A percentile compares a stretch with the other conserved stretches of the same genome.
phyloP scores from a whole-genome alignment of 1,140 invertebrate genomes.

The Ylistrum balloti region DNA sequence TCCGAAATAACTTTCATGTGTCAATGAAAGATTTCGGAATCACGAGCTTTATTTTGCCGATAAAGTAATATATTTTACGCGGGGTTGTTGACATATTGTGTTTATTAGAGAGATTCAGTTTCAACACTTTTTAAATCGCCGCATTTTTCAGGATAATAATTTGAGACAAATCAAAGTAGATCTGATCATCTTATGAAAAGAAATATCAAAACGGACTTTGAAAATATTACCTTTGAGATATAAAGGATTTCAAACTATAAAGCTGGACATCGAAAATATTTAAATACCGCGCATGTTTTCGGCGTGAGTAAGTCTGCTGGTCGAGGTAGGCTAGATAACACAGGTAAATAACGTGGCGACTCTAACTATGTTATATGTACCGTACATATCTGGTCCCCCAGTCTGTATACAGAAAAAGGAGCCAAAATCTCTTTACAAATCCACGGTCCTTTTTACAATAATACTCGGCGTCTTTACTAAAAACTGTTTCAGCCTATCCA shows the following conservation, averaged over 20 bases:
- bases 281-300: constrained; percentile 18
- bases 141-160: background rate
- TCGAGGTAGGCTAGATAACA: no score
- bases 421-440: no score
- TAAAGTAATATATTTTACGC: background rate
- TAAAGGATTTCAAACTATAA: background rate
- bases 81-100: background rate
- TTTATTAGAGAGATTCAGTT: background rate
- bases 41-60: background rate
- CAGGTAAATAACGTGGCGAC: background rate
- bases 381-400: no score
- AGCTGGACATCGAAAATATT: constrained; percentile 5
- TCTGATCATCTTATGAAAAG: background rate
- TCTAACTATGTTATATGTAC: background rate
- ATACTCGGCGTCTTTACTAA: no score
- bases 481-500: no score
- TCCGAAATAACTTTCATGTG: background rate
- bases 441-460: no score
- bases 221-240: background rate
- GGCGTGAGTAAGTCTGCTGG: background rate
- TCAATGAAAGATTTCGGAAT: background rate
- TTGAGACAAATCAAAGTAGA: background rate
- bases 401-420: no score
- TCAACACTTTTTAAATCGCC: background rate
- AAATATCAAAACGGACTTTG: background rate